Base-by-base conservation (phyloP, 1,140 invertebrate species). In the Ericerus pela region DNA sequence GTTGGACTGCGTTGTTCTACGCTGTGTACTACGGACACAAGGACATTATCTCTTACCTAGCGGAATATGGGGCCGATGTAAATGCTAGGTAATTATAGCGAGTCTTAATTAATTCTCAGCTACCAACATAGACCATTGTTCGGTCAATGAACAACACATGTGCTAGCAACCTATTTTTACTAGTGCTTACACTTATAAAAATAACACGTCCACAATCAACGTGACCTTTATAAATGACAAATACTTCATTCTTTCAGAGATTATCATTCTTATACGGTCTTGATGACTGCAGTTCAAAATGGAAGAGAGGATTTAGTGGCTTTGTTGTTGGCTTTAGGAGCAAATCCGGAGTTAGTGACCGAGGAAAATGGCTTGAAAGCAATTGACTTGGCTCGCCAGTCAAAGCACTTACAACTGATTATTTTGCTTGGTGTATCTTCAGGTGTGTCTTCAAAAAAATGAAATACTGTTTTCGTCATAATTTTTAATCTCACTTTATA, bases 251-350 rank as follows among this genome's bases (percentile, higher is more conserved):
- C 8, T 33, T 33, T 10, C 4, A 47, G 41, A 47, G 41, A 47
- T 22, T 47, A 47, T 24, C 22, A 24, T 24, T 47, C 41, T 8
- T 47, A 14, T 47, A 47, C 41, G 4, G 10, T 47, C 22, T 47
- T 47, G 26, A 47, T 47, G 41, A 47, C 41, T 3, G 41, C 41
- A 10, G 41, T 47, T 20, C 8, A 47, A 22, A 3, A 47, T 24
- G 41, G 20, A 2, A 20, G 26, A 24, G 41, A 47, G 20, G 26
- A 47, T 47, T 12, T 47, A 12, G 41, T 47, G 6, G 41, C 22
- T 18, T 47, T 47, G 26, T 47, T 47, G 26, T 24, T 47, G 20
- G 41, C 20, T 24, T 47, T 47, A 24, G 41, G 41, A 47, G 41
- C 41, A 24, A 14, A 47, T 47, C 16, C 22, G 2, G 10, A 47